Conservation (phyloP, 2,797 vertebrate genomes). For the Xiphorhynchus erythropygius region DNA sequence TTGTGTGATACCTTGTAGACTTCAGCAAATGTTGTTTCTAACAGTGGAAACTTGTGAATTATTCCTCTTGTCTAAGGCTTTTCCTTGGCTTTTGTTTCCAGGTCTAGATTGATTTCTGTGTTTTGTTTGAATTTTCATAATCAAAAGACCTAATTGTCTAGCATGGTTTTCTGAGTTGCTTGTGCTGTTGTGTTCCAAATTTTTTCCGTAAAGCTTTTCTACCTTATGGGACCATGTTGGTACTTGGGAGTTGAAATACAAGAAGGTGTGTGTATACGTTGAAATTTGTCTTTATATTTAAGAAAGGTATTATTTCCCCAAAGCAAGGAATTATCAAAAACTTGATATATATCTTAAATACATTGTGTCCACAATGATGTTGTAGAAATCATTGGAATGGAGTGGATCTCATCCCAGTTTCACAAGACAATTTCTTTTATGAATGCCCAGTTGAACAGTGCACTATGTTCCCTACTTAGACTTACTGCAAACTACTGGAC, state of each 20-base stretch:
- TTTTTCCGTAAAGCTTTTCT: not conserved
- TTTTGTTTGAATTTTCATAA: not conserved
- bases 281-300: not conserved
- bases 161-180: not conserved
- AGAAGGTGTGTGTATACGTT: not conserved
- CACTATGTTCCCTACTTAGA: not conserved
- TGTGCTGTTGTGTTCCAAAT: not conserved
- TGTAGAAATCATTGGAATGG: not conserved
- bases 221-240: accelerated
- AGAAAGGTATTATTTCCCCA: not conserved
- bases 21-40: not conserved
- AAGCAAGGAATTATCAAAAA: not conserved
- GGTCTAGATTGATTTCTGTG: not conserved
- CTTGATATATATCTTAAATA: not conserved
- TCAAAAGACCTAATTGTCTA: not conserved
- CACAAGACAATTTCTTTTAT: not conserved
- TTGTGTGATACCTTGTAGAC: not conserved
- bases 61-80: not conserved
- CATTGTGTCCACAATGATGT: accelerated
- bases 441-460: not conserved
- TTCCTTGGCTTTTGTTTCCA: not conserved
- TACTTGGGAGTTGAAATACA: not conserved
- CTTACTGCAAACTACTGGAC: not conserved
- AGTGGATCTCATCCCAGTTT: not conserved
- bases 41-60: not conserved